Evolutionary conservation across 2,113 vertebrate species (phyloP).

Genomic region (Ailuropoda melanoleuca): DNA sequence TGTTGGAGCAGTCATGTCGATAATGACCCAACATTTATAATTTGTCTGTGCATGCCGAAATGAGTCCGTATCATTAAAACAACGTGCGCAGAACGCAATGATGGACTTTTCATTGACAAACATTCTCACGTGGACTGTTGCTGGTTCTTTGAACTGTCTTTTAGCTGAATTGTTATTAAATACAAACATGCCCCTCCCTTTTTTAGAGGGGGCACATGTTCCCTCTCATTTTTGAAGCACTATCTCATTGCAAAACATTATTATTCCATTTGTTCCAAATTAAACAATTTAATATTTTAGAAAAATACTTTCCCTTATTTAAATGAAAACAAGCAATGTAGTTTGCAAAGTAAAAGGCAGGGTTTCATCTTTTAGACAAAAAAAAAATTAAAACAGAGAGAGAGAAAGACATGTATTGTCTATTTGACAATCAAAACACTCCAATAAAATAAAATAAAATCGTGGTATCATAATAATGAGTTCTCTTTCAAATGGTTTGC

Average conservation of each 20-base stretch:
- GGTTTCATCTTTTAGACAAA: constrained; percentile 82
- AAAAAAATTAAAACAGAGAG: constrained; percentile 66
- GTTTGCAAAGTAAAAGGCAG: constrained; percentile 82
- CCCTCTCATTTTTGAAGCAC: constrained; percentile 78
- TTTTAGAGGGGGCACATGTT: constrained; percentile 66
- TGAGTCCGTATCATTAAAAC: constrained; percentile 54
- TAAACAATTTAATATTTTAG: constrained; percentile 84
- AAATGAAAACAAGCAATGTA: constrained; percentile 83
- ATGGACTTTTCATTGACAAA: constrained; percentile 34
- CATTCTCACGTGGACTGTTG: neutral
- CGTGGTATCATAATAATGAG: constrained; percentile 82
- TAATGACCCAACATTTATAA: constrained; percentile 68
- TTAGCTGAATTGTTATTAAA: constrained; percentile 67
- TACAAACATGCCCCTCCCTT: constrained; percentile 59
- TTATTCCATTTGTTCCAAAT: constrained; percentile 83
- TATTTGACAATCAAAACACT: constrained; percentile 84
- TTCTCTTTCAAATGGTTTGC: constrained; percentile 83
- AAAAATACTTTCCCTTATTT: constrained; percentile 82
- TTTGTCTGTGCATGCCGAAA: neutral
- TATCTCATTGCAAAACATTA: constrained; percentile 81
- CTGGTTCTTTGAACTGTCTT: neutral
- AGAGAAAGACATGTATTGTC: constrained; percentile 83
- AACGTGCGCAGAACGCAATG: constrained; percentile 47
- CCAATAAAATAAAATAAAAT: constrained; percentile 85
- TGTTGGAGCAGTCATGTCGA: constrained; percentile 42